Percentiles rank a stretch among this genome's conserved stretches.
Conservation (phyloP, 2,797 vertebrate species). For the Xenopus petersii region DNA sequence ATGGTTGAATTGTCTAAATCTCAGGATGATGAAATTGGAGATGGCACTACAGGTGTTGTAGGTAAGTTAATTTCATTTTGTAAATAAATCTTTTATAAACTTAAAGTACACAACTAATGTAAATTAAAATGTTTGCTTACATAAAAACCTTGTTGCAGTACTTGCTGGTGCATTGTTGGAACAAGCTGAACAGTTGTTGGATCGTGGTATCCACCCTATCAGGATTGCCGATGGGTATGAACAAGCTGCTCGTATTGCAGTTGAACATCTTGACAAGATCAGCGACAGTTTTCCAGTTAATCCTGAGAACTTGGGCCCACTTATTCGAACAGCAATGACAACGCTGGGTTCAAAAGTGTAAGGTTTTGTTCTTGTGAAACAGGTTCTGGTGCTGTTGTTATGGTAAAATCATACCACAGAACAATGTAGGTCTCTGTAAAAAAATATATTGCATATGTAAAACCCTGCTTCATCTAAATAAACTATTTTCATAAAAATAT, state of each 20-base stretch:
- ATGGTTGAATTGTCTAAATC: conserved; percentile 99
- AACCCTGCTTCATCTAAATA: no score
- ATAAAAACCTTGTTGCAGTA: conserved; percentile 62
- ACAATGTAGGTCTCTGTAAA: no score
- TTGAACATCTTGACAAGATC: conserved; percentile 86
- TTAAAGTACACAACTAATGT: no score
- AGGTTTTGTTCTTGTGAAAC: conserved; percentile 43
- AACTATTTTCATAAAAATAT: no score
- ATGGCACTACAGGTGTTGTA: conserved; percentile 97
- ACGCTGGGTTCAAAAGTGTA: conserved; percentile 97
- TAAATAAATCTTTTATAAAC: no score
- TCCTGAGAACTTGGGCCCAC: conserved; percentile 80
- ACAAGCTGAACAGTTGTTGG: conserved; percentile 89
- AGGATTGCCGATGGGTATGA: conserved; percentile 93
- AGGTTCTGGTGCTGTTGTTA: no score
- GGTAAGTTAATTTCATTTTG: conserved; percentile 67
- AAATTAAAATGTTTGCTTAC: no score
- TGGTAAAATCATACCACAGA: no score
- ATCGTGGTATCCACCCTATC: conserved; percentile 94
- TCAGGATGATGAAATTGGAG: conserved; percentile 97
- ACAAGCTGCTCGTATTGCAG: conserved; percentile 85
- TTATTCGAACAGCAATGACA: conserved; percentile 95
- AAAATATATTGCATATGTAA: no score
- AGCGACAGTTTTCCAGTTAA: conserved; percentile 86
- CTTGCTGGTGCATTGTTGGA: conserved; percentile 91